A percentile compares a stretch with the other conserved stretches of the same genome.
phyloP scores from a whole-genome alignment of 1,140 invertebrate genomes.

The Drosophila bocki region DNA sequence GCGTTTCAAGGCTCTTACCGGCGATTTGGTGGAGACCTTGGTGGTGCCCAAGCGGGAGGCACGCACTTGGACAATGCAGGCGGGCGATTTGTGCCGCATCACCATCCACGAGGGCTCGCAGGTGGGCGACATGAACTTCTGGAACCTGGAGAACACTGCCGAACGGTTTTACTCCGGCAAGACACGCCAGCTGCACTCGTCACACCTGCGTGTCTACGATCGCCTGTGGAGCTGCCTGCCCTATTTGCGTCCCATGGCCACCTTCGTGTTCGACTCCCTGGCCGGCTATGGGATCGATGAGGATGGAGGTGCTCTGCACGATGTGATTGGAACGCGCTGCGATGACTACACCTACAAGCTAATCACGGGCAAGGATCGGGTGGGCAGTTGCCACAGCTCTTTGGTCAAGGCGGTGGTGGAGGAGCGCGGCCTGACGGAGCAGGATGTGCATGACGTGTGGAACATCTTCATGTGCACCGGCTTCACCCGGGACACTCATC shows the following conservation, averaged over 20 bases:
- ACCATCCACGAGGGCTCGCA: slow-evolving; percentile 84
- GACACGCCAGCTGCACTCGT: slow-evolving; percentile 85
- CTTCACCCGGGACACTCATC: slow-evolving; percentile 85
- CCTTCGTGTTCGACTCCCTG: slow-evolving; percentile 85
- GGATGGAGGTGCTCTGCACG: slow-evolving; percentile 86
- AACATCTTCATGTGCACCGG: slow-evolving; percentile 87
- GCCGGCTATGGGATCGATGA: slow-evolving; percentile 85
- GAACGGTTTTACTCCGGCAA: slow-evolving; percentile 86
- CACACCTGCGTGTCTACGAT: slow-evolving; percentile 85
- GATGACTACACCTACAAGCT: slow-evolving; percentile 86
- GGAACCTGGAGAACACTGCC: slow-evolving; percentile 85
- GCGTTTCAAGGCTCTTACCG: slow-evolving; percentile 71
- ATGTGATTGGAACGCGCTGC: slow-evolving; percentile 86
- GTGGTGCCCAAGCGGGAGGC: slow-evolving; percentile 84
- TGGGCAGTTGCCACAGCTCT: slow-evolving; percentile 85
- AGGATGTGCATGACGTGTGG: slow-evolving; percentile 86
- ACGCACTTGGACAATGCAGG: slow-evolving; percentile 83
- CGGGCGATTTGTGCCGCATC: slow-evolving; percentile 84
- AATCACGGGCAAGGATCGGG: slow-evolving; percentile 84
- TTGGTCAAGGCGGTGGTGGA: slow-evolving; percentile 84
- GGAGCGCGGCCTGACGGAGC: slow-evolving; percentile 84
- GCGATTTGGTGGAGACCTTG: slow-evolving; percentile 68
- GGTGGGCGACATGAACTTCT: slow-evolving; percentile 86
- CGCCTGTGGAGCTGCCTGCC: slow-evolving; percentile 86
- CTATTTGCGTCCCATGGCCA: slow-evolving; percentile 86